Percentiles rank a stretch among this genome's conserved stretches.
These are phyloP conservation scores for Drosophila robusta DNA, from an alignment of 2,888 invertebrate species.

Conservation along the genomic window DNA sequence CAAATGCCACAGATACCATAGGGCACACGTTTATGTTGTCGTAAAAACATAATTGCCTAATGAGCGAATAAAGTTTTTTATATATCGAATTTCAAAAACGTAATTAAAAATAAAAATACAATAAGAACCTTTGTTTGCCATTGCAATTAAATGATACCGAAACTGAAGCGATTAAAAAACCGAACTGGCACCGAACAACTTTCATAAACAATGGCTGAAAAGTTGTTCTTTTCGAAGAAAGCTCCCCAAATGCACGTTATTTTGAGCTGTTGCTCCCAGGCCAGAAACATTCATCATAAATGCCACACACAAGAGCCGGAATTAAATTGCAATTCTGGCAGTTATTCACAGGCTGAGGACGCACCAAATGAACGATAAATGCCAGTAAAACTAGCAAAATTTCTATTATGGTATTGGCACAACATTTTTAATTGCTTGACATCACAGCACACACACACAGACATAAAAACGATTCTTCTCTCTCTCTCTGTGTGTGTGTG, in stretches of 20 bases:
- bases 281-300: slow-evolving; percentile 46
- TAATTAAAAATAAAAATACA: slow-evolving; percentile 8
- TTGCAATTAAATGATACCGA: slow-evolving; percentile 4
- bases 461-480: slow-evolving; percentile 9
- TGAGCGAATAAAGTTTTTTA: slow-evolving; percentile 12
- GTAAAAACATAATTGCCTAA: slow-evolving; percentile 41
- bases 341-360: slow-evolving; percentile 29
- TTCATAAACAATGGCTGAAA: slow-evolving; percentile 12
- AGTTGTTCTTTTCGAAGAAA: slow-evolving; percentile 11
- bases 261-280: slow-evolving; percentile 9
- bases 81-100: slow-evolving; percentile 6
- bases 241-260: neutral
- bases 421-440: slow-evolving; percentile 72
- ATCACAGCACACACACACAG: slow-evolving; percentile 62
- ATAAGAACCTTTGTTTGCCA: slow-evolving; percentile 3
- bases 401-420: slow-evolving; percentile 64
- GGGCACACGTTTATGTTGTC: slow-evolving; percentile 34
- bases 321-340: slow-evolving; percentile 37
- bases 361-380: slow-evolving; percentile 59
- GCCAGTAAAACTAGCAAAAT: slow-evolving; percentile 58
- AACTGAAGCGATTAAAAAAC: neutral
- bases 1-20: slow-evolving; percentile 17
- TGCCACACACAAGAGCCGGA: slow-evolving; percentile 41
- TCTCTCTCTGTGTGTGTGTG: neutral
- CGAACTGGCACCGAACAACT: neutral